phyloP scores from a whole-genome alignment of 2,113 vertebrate species.

The Callipepla squamata region DNA sequence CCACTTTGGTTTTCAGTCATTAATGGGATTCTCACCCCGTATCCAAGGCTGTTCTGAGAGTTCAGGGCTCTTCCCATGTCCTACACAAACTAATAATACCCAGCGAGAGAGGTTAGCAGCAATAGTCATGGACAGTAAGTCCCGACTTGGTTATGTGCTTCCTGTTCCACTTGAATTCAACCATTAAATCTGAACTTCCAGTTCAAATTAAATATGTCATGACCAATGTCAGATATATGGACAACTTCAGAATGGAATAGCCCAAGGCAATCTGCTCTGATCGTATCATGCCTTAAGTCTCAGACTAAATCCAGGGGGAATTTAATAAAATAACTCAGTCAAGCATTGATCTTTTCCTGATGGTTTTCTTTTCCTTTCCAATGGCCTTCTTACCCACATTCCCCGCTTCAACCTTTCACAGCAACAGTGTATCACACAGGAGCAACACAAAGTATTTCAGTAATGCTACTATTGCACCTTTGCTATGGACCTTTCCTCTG shows the following conservation, averaged over 20 bases:
- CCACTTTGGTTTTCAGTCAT: neutral
- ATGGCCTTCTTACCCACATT: constrained; percentile 35
- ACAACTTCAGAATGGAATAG: constrained; percentile 78
- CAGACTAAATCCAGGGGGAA: constrained; percentile 63
- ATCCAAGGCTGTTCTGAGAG: neutral
- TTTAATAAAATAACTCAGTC: constrained; percentile 76
- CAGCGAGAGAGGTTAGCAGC: constrained; percentile 40
- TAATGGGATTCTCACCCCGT: neutral
- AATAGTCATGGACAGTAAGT: constrained; percentile 69
- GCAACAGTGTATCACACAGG: constrained; percentile 18
- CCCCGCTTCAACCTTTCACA: neutral
- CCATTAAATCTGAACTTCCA: constrained; percentile 77
- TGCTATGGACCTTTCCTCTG: constrained; percentile 11
- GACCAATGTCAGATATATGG: constrained; percentile 78
- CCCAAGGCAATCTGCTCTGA: constrained; percentile 78
- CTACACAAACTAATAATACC: neutral
- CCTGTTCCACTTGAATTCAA: constrained; percentile 75
- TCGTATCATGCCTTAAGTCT: constrained; percentile 73
- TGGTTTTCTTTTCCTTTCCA: constrained; percentile 39
- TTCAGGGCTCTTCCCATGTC: neutral
- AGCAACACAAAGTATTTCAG: constrained; percentile 36
- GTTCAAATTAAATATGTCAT: constrained; percentile 78
- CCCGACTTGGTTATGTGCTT: constrained; percentile 62
- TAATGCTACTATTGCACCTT: neutral
- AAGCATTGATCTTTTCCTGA: constrained; percentile 74